Evolutionary conservation across 2,888 invertebrate genomes (phyloP).

Genomic region (Buathra laborator): DNA sequence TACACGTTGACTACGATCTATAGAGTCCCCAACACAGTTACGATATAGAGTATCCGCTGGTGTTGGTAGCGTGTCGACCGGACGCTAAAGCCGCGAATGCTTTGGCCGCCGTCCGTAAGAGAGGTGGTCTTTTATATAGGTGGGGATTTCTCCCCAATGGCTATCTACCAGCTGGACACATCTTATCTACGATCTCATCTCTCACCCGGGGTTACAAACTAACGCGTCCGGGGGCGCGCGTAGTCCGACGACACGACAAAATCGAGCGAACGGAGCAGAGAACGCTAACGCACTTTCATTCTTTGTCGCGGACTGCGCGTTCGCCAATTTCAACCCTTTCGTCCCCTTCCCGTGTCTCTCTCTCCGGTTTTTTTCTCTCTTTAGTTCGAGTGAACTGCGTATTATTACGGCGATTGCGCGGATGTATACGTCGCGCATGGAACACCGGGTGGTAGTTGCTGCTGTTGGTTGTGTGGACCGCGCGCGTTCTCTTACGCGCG

Average conservation of each 20-base stretch:
- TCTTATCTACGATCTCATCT: slow-evolving; percentile 82
- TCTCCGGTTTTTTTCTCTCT: not conserved
- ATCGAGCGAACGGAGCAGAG: slow-evolving; percentile 55
- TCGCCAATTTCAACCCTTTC: slow-evolving; percentile 15
- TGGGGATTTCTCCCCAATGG: slow-evolving; percentile 76
- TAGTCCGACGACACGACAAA: slow-evolving; percentile 77
- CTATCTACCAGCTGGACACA: slow-evolving; percentile 81
- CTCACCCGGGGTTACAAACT: slow-evolving; percentile 78
- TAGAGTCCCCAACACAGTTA: not conserved
- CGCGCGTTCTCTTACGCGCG: slow-evolving; percentile 40
- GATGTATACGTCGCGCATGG: slow-evolving; percentile 15
- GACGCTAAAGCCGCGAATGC: slow-evolving; percentile 48
- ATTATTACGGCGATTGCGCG: not conserved
- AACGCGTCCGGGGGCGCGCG: slow-evolving; percentile 72
- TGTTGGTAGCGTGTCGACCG: slow-evolving; percentile 21
- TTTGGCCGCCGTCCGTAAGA: slow-evolving; percentile 45
- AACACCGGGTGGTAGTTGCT: slow-evolving; percentile 5
- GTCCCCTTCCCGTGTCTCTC: not conserved
- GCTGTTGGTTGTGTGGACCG: not conserved
- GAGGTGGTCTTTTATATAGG: slow-evolving; percentile 65
- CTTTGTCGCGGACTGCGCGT: not conserved
- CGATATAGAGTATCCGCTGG: not conserved
- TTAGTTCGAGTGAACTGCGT: not conserved
- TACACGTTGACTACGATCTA: slow-evolving; percentile 1
- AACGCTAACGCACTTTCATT: slow-evolving; percentile 21